Evolutionary conservation across 2,888 invertebrate genomes (phyloP).

Genomic region (Myopa tessellatipennis): DNA sequence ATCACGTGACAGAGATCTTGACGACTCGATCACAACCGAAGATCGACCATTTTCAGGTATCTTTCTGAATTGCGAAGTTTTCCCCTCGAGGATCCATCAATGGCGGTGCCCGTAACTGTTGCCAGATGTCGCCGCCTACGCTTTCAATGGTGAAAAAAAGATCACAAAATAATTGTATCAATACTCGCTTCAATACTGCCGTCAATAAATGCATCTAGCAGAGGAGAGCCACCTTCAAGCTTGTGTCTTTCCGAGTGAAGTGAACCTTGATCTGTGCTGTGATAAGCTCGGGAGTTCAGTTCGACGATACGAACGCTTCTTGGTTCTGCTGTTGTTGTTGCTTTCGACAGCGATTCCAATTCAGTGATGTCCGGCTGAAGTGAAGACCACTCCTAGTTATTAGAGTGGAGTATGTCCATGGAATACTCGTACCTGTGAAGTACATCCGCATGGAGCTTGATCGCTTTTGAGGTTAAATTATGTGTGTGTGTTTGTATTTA

Average conservation of each 20-base stretch:
- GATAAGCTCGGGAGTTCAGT: neutral
- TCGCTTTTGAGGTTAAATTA: no score
- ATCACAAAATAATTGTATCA: no score
- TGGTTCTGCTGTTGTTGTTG: neutral
- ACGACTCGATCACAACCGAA: neutral
- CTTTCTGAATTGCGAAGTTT: slow-evolving; percentile 7
- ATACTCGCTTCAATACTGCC: no score
- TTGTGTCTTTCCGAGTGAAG: neutral
- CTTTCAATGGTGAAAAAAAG: neutral
- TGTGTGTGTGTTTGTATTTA: no score
- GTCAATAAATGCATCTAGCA: no score
- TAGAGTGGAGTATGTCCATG: no score
- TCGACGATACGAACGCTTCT: neutral
- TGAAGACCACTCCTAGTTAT: no score
- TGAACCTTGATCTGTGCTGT: neutral
- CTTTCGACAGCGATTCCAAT: no score
- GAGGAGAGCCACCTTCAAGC: neutral
- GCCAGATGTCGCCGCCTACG: neutral
- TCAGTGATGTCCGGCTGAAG: no score
- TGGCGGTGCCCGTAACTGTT: neutral
- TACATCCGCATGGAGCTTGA: no score
- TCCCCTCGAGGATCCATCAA: neutral
- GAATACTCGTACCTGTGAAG: no score
- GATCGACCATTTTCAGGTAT: slow-evolving; percentile 7
- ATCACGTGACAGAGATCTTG: neutral